These are phyloP conservation scores for Boloria euphrosyne DNA, from an alignment of 2,888 invertebrate genomes.

Conservation along the genomic window DNA sequence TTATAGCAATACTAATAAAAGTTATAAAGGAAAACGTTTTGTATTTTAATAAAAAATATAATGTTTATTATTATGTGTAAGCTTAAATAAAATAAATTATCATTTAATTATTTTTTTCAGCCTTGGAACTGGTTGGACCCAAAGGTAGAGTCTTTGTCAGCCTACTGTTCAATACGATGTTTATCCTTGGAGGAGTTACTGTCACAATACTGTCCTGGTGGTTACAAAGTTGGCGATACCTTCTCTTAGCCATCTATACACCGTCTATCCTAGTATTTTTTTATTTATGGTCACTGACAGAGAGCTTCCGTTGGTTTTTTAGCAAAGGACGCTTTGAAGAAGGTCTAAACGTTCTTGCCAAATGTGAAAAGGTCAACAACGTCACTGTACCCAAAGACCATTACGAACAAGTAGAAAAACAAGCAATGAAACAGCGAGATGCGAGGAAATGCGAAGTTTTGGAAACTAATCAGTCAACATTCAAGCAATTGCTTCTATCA, in stretches of 20 bases:
- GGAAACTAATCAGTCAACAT: slow-evolving; percentile 64
- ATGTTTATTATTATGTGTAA: too few species aligned
- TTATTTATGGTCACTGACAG: slow-evolving; percentile 70
- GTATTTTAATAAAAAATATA: too few species aligned
- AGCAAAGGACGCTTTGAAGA: slow-evolving; percentile 86
- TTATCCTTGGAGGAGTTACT: slow-evolving; percentile 72
- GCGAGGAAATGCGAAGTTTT: slow-evolving; percentile 63
- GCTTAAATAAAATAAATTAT: not conserved
- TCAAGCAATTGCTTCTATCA: slow-evolving; percentile 70
- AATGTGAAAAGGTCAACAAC: slow-evolving; percentile 84
- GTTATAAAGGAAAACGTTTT: too few species aligned
- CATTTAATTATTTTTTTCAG: slow-evolving; percentile 49
- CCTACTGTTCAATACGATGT: slow-evolving; percentile 76
- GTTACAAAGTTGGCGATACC: slow-evolving; percentile 73
- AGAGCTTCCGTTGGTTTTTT: slow-evolving; percentile 75
- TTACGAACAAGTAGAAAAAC: slow-evolving; percentile 71
- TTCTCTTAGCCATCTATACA: slow-evolving; percentile 72
- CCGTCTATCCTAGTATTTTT: slow-evolving; percentile 67
- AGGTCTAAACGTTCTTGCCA: slow-evolving; percentile 82
- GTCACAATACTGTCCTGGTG: slow-evolving; percentile 73
- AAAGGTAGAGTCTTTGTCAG: slow-evolving; percentile 75
- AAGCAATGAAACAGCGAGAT: slow-evolving; percentile 68
- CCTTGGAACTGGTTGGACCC: slow-evolving; percentile 72
- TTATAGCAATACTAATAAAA: too few species aligned
- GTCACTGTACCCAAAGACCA: slow-evolving; percentile 73